phyloP scores from a whole-genome alignment of 2,888 invertebrate genomes.

The Phanerotoma sp. region DNA sequence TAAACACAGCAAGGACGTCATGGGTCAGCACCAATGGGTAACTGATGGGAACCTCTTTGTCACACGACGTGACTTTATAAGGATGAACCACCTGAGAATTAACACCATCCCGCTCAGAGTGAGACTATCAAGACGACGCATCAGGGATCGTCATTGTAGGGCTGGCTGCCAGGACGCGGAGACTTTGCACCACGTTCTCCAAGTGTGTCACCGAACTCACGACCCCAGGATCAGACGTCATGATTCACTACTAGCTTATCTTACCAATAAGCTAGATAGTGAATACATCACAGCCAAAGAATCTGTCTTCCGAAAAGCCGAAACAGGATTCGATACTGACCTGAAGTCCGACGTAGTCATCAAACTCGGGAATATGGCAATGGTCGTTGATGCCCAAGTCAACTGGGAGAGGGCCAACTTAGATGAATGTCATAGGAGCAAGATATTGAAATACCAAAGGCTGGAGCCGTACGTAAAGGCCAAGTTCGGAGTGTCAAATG shows the following conservation, averaged over 20 bases:
- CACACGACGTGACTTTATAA: conserved; percentile 33
- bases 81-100: conserved; percentile 41
- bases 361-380: conserved; percentile 29
- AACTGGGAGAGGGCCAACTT: conserved; percentile 36
- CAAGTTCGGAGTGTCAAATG: background rate
- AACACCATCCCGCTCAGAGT: conserved; percentile 41
- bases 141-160: conserved; percentile 24
- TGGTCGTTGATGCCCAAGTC: conserved; percentile 42
- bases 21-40: conserved; percentile 28
- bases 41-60: conserved; percentile 8
- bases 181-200: conserved; percentile 43
- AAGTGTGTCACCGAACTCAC: conserved; percentile 40
- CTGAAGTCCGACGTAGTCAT: conserved; percentile 42
- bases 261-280: conserved; percentile 14
- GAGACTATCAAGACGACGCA: conserved; percentile 29
- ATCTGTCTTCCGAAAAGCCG: conserved; percentile 31
- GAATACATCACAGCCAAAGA: background rate
- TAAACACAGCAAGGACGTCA: background rate
- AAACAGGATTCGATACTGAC: conserved; percentile 37
- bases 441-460: conserved; percentile 37
- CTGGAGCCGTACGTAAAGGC: background rate
- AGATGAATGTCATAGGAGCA: conserved; percentile 21
- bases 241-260: conserved; percentile 34
- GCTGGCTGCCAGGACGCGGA: conserved; percentile 41
- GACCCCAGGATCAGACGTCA: conserved; percentile 46